Percentiles rank a stretch among this genome's conserved stretches.
Evolutionary conservation across 2,797 vertebrate species (phyloP).

Genomic region (Pampus argenteus): DNA sequence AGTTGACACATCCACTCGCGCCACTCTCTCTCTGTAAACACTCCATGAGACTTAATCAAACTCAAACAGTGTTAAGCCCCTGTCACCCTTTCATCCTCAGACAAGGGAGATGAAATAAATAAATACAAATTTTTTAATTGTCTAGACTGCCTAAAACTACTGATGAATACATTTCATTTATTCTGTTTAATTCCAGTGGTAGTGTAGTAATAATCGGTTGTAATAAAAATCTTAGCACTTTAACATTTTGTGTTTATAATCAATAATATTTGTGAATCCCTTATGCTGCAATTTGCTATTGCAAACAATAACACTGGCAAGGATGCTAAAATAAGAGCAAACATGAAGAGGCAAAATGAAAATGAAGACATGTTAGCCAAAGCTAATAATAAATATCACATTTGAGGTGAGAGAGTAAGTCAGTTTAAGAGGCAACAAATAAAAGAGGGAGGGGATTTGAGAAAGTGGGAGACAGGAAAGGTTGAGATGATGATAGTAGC

Average conservation of each 20-base stretch:
- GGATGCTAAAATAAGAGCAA: not conserved
- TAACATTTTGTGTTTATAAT: not conserved
- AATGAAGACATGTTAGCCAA: conserved; percentile 3
- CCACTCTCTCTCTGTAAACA: conserved; percentile 47
- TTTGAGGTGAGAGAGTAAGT: conserved; percentile 16
- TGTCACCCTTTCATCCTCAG: conserved; percentile 46
- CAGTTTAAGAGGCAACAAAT: conserved; percentile 25
- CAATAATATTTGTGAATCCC: not conserved
- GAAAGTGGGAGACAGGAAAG: conserved; percentile 23
- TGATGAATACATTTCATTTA: not conserved
- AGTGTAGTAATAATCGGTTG: conserved; percentile 1
- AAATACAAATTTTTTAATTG: conserved; percentile 14
- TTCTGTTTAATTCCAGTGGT: not conserved
- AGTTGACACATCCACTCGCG: conserved; percentile 45
- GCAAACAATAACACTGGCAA: not conserved
- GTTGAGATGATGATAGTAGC: conserved; percentile 22
- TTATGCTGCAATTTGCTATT: too few species aligned
- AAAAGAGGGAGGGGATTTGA: conserved; percentile 29
- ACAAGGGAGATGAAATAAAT: conserved; percentile 31
- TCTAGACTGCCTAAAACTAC: not conserved
- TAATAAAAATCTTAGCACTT: not conserved
- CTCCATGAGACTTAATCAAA: conserved; percentile 46
- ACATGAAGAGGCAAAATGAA: conserved; percentile 10
- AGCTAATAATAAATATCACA: conserved; percentile 33
- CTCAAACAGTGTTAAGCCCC: conserved; percentile 45